phyloP scores from a whole-genome alignment of 1,140 invertebrate genomes.

The Bombus haemorrhoidalis region DNA sequence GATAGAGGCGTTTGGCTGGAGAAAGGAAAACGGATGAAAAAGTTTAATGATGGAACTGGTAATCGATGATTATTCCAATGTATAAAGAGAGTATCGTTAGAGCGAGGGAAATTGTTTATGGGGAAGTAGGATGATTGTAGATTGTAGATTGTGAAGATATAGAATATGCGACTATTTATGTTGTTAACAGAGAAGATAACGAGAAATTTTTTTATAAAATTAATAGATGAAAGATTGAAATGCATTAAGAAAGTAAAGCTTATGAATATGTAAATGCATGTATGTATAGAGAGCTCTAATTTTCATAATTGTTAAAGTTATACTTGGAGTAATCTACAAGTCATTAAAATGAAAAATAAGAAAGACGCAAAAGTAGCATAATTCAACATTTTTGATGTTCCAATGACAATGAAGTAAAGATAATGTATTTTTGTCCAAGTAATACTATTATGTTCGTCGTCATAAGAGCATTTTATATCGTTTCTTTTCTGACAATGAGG shows the following conservation, averaged over 20 bases:
- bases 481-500: not conserved
- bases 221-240: too few species aligned
- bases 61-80: too few species aligned
- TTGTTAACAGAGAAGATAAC: too few species aligned
- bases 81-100: too few species aligned
- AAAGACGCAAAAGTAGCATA: not conserved
- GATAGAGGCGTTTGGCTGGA: not conserved
- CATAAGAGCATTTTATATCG: not conserved
- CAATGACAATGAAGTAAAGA: not conserved
- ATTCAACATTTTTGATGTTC: not conserved
- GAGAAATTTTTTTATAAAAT: too few species aligned
- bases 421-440: not conserved
- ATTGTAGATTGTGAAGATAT: too few species aligned
- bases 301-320: not conserved
- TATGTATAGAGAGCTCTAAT: not conserved
- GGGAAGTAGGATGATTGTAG: too few species aligned
- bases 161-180: too few species aligned
- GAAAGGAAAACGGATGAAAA: not conserved
- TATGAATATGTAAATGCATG: too few species aligned
- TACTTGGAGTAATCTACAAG: not conserved
- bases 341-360: not conserved
- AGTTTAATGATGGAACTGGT: not conserved
- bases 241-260: too few species aligned
- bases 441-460: not conserved
- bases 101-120: not conserved